Conservation (phyloP, 2,888 invertebrate genomes). For the Strigamia transsilvanica region DNA sequence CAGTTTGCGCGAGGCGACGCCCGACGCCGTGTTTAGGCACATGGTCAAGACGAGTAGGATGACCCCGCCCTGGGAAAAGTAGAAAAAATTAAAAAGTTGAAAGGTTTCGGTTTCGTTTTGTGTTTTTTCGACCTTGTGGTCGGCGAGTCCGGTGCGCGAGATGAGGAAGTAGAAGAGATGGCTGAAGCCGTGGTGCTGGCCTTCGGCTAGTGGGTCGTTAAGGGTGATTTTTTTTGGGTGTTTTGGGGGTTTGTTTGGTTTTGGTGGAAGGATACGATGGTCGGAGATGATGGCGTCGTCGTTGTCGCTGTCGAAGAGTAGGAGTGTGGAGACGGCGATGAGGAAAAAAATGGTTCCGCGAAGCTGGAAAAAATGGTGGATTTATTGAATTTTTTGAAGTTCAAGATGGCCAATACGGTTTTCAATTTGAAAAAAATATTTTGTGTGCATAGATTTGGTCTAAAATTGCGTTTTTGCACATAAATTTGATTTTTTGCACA, state of each 20-base stretch:
- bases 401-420: no score
- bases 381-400: no score
- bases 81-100: not conserved
- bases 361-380: slow-evolving; percentile 59
- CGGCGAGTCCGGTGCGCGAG: slow-evolving; percentile 67
- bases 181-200: slow-evolving; percentile 66
- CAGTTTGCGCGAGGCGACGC: slow-evolving; percentile 64
- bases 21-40: slow-evolving; percentile 65
- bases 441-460: not conserved
- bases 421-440: no score
- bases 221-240: not conserved
- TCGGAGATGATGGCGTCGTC: slow-evolving; percentile 60
- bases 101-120: not conserved
- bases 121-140: slow-evolving; percentile 66
- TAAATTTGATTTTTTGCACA: no score
- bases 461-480: no score
- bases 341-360: slow-evolving; percentile 66
- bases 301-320: slow-evolving; percentile 68
- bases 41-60: slow-evolving; percentile 65
- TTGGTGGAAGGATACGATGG: slow-evolving; percentile 63
- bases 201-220: slow-evolving; percentile 60
- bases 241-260: no score
- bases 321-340: slow-evolving; percentile 66
- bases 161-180: slow-evolving; percentile 67
- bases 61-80: slow-evolving; percentile 65